Base-by-base conservation (phyloP, 1,140 invertebrate genomes). In the Zelostemma sp. region DNA sequence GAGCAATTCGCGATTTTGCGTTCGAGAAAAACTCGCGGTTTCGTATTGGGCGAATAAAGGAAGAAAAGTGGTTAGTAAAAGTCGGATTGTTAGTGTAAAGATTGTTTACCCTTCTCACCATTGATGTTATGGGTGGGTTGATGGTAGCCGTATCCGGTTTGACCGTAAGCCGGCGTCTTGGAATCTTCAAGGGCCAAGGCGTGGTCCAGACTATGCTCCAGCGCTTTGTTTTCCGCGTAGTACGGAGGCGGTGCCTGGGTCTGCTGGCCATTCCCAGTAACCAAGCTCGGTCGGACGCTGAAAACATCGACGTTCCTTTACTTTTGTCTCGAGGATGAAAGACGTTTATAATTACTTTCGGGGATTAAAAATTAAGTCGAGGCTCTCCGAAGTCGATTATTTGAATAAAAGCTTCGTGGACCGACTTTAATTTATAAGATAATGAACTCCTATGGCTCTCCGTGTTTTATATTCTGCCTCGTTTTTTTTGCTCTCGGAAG, bases 141-240 rank as follows among this genome's bases (percentile, higher is more conserved):
- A 80, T 95, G 93, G 77, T 94, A 95, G 25, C 93, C 92, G 76
- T 95, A 95, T 17, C 93, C 93, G 43, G 93, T 91, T 77, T 95
- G 93, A 14, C 90, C 92, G 79, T 94, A 95, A 6, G 93, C 89
- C 0, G 91, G 89, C 14, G 89, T 91, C 81, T 94, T 94, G 6
- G 93, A 93, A 69, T 93, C 91, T 51, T 94, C 92, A 84, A 95
- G 90, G 25, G 93, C 90, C 16, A 93, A 72, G 0, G 91, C 93
- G 57, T 94, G 86, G 75, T 95, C 93, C 87, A 95, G 88, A 11
- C 92, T 93, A 78, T 94, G 91, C 81, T 97, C 94, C 6, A 96
- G 84, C 19, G 93, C 94, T 85, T 96, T 96, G 81, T 96, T 96
- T 83, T 96, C 94, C 83, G 96, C 90, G 72, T 95, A 95, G 8